These are phyloP conservation scores for Sitodiplosis mosellana DNA, from an alignment of 1,140 invertebrate genomes.

Conservation along the genomic window DNA sequence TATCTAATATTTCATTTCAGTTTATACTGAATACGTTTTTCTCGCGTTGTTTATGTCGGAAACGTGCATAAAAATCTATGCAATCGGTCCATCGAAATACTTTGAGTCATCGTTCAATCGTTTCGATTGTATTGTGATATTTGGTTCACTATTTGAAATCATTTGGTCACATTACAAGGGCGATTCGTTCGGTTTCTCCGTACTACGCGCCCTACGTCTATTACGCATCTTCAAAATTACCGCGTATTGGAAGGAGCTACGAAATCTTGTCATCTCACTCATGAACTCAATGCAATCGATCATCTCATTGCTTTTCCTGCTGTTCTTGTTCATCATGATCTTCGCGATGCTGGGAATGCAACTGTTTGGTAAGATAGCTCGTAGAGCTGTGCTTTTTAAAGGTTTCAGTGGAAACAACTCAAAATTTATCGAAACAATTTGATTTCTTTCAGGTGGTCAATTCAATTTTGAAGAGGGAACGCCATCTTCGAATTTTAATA, in stretches of 20 bases:
- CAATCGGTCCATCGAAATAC: constrained; percentile 89
- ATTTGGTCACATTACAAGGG: constrained; percentile 92
- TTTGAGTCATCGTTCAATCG: constrained; percentile 98
- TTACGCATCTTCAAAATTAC: constrained; percentile 97
- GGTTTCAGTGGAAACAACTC: too few relatives aligned
- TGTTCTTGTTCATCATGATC: constrained; percentile 99
- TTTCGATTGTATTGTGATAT: constrained; percentile 97
- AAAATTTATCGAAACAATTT: too few relatives aligned
- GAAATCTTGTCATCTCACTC: constrained; percentile 97
- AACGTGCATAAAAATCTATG: constrained; percentile 99
- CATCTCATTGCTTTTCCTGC: constrained; percentile 96
- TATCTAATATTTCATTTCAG: constrained; percentile 36
- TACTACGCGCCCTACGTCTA: constrained; percentile 90
- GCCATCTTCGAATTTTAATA: constrained; percentile 97
- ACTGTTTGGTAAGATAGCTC: too few relatives aligned
- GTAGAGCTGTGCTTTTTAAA: too few relatives aligned
- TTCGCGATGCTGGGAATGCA: constrained; percentile 99
- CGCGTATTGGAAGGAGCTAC: constrained; percentile 96
- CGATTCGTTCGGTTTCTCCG: constrained; percentile 97
- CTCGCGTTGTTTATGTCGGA: constrained; percentile 96
- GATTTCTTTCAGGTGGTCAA: too few relatives aligned
- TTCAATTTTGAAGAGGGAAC: constrained; percentile 93
- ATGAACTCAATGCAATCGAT: constrained; percentile 99
- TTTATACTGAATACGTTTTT: constrained; percentile 95
- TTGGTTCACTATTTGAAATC: constrained; percentile 98